A percentile compares a stretch with the other conserved stretches of the same genome.
phyloP scores from a whole-genome alignment of 1,140 invertebrate species.

The Cyclina sinensis region DNA sequence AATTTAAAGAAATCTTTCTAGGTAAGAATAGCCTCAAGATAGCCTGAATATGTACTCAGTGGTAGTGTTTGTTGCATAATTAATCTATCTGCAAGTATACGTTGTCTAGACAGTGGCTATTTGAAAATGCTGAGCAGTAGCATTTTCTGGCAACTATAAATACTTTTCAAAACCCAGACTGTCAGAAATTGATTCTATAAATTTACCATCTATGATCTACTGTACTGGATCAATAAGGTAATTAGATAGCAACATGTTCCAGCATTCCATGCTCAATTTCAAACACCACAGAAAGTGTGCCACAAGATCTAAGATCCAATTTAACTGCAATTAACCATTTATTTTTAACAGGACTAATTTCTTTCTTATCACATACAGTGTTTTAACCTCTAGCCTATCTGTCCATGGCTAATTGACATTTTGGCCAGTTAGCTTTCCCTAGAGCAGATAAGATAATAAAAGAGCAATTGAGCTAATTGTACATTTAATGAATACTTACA shows the following conservation, averaged over 20 bases:
- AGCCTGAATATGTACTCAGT: too few relatives aligned
- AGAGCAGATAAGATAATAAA: background rate
- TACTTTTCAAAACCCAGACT: too few relatives aligned
- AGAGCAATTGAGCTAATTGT: slow-evolving; percentile 6
- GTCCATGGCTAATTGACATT: slow-evolving; percentile 29
- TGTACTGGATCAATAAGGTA: background rate
- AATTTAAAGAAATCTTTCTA: too few relatives aligned
- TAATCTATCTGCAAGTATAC: too few relatives aligned
- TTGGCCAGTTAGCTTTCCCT: background rate
- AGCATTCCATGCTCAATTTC: slow-evolving; percentile 17
- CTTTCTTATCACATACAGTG: background rate
- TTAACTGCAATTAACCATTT: slow-evolving; percentile 17
- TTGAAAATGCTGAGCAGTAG: too few relatives aligned
- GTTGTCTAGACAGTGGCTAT: too few relatives aligned
- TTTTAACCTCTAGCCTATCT: background rate
- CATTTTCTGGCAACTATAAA: too few relatives aligned
- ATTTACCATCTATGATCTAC: background rate
- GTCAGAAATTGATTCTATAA: background rate
- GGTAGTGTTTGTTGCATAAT: too few relatives aligned
- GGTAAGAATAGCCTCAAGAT: too few relatives aligned
- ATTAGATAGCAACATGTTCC: background rate
- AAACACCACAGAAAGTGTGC: slow-evolving; percentile 6
- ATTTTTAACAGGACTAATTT: slow-evolving; percentile 22
- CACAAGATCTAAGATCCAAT: background rate
- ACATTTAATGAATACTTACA: slow-evolving; percentile 3